These are phyloP conservation scores for Papilio machaon DNA, from an alignment of 1,140 invertebrate genomes.

Conservation along the genomic window DNA sequence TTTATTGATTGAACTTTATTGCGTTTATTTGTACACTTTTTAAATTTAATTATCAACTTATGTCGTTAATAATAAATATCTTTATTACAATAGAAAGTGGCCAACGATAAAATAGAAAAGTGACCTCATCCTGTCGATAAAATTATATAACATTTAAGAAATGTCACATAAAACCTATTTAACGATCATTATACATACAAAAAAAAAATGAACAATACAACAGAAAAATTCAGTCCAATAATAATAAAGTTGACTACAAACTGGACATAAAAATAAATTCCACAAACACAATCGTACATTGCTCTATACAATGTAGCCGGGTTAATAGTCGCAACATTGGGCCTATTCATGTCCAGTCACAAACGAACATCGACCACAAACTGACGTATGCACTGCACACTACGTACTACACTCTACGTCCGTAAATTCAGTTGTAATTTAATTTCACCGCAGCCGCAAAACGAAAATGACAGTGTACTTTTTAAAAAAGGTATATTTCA, in stretches of 20 bases:
- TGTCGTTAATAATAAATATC: not conserved
- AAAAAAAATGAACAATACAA: not conserved
- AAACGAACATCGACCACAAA: constrained; percentile 8
- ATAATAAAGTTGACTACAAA: constrained; percentile 5
- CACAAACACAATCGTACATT: not conserved
- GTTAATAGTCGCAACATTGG: not conserved
- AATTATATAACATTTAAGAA: too few species aligned
- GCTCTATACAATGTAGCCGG: not conserved
- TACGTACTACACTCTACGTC: not conserved
- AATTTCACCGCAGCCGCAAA: constrained; percentile 1
- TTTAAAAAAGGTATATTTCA: not conserved
- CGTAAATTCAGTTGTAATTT: constrained; percentile 4
- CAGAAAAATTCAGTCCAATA: not conserved
- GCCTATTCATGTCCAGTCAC: constrained; percentile 3
- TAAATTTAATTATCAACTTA: not conserved
- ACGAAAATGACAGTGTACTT: not conserved
- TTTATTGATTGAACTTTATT: not conserved
- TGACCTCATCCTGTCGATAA: too few species aligned
- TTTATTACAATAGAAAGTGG: not conserved
- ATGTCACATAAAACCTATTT: too few species aligned
- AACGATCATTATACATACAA: too few species aligned
- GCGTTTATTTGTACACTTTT: not conserved
- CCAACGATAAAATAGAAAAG: not conserved
- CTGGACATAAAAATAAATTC: not conserved
- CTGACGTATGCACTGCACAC: constrained; percentile 10